Base-by-base conservation (phyloP, 1,140 invertebrate species). In the Tyrophagus putrescentiae region DNA sequence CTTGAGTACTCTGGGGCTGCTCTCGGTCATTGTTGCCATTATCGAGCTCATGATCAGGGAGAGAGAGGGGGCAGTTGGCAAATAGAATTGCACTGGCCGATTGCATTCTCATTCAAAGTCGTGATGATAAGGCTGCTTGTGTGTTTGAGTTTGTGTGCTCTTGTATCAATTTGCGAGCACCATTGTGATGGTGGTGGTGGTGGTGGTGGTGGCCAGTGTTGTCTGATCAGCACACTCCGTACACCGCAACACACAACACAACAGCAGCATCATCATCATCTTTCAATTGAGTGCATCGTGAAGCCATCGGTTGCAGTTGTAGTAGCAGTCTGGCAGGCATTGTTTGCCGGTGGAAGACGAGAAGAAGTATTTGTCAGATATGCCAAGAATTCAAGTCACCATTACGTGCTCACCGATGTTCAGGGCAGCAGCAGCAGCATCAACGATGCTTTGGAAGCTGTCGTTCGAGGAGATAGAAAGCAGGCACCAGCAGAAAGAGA, bases 11-110 rank as follows among this genome's bases (percentile, higher is more conserved):
- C n/a, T n/a, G n/a, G 9, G 21, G 45, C 45, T 48, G 31, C n/a
- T 48, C 45, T 25, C 31, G 6, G 45, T 48, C 45, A 48, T 48
- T 18, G 45, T 48, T 48, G 45, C 45, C 45, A 48, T 48, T 48
- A 6, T 48, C 45, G 7, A 48, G 36, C 18, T 48, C 45, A 48
- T 48, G 7, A 48, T 6, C 7, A 7, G 45, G 7, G 21, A 13
- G 45, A 13, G 36, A 7, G 21, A 13, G 45, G 13, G 36, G 13
- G 13, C 36, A 39, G 36, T 39, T 39, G 36, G 36, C 36, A 39
- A 39, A 39, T 39, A 48, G n/a, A n/a, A n/a, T n/a, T n/a, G n/a
- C n/a, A n/a, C n/a, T n/a, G n/a, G n/a, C n/a, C n/a, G n/a, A n/a
- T n/a, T n/a, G n/a, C n/a, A n/a, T n/a, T n/a, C n/a, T n/a, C n/a